Conservation (phyloP, 2,797 vertebrate genomes). For the Enteromius thamalakanensis region DNA sequence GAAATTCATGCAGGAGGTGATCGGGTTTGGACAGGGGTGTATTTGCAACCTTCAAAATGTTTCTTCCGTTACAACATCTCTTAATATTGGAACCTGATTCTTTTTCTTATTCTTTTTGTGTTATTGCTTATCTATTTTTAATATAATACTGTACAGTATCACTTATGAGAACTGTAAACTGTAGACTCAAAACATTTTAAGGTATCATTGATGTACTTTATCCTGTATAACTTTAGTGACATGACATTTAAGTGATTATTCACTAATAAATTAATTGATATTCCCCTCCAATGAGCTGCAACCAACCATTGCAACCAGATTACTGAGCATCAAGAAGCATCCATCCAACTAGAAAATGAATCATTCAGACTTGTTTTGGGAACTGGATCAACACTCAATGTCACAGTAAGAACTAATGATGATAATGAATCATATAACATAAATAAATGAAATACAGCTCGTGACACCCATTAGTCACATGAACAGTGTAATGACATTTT, state of each 20-base stretch:
- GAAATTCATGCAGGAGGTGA: neutral
- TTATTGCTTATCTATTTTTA: neutral
- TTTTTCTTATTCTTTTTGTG: neutral
- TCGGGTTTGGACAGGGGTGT: neutral
- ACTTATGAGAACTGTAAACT: neutral
- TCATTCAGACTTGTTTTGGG: neutral
- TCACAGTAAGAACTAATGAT: neutral
- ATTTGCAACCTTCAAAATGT: neutral
- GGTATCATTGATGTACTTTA: neutral
- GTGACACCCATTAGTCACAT: neutral
- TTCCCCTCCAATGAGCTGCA: neutral
- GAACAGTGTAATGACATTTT: neutral
- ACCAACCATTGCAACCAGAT: neutral
- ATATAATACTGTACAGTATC: neutral
- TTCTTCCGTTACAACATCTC: neutral
- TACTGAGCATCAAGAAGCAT: neutral
- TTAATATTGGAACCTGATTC: neutral
- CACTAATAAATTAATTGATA: neutral
- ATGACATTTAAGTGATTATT: neutral
- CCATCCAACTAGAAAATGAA: neutral
- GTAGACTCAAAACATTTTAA: neutral
- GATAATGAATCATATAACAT: neutral
- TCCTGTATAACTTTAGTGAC: neutral
- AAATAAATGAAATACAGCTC: neutral
- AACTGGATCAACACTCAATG: neutral